These are phyloP conservation scores for Myotis brandtii DNA, from an alignment of 2,113 vertebrate species.

Conservation along the genomic window DNA sequence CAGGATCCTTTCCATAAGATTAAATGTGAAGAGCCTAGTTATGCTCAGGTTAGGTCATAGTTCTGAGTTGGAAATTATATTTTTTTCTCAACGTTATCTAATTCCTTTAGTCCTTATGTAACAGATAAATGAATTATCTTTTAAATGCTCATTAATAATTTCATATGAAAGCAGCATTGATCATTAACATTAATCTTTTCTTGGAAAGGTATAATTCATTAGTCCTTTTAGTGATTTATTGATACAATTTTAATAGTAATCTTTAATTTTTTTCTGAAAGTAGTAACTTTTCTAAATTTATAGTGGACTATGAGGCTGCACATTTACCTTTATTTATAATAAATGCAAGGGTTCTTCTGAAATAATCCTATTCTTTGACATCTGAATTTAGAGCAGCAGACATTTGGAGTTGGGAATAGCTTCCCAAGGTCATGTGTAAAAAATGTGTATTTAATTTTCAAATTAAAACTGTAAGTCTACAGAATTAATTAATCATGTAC, in stretches of 20 bases:
- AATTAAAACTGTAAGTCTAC: neutral
- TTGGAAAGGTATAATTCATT: neutral
- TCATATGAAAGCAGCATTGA: slow-evolving; percentile 32
- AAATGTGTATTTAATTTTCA: slow-evolving; percentile 48
- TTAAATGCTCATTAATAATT: slow-evolving; percentile 60
- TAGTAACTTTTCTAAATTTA: slow-evolving; percentile 19
- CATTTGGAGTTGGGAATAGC: neutral
- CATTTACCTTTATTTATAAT: slow-evolving; percentile 37
- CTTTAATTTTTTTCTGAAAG: slow-evolving; percentile 46
- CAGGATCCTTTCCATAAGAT: neutral
- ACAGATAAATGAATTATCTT: slow-evolving; percentile 65
- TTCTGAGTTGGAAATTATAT: neutral
- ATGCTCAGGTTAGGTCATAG: neutral
- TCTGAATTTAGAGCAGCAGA: slow-evolving; percentile 1
- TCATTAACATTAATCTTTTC: slow-evolving; percentile 58
- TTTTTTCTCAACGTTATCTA: slow-evolving; percentile 28
- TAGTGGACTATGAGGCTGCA: neutral
- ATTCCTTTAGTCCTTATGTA: neutral
- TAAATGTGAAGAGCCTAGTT: slow-evolving; percentile 10
- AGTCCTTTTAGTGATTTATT: slow-evolving; percentile 54
- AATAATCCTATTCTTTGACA: neutral
- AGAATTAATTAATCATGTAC: neutral
- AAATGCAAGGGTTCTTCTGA: slow-evolving; percentile 11
- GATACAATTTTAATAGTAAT: slow-evolving; percentile 44
- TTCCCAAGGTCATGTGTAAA: slow-evolving; percentile 19